Evolutionary conservation across 2,888 invertebrate species (phyloP), one percentile per base, ranked within the genome.

Genomic region (Spisula subtruncata): DNA sequence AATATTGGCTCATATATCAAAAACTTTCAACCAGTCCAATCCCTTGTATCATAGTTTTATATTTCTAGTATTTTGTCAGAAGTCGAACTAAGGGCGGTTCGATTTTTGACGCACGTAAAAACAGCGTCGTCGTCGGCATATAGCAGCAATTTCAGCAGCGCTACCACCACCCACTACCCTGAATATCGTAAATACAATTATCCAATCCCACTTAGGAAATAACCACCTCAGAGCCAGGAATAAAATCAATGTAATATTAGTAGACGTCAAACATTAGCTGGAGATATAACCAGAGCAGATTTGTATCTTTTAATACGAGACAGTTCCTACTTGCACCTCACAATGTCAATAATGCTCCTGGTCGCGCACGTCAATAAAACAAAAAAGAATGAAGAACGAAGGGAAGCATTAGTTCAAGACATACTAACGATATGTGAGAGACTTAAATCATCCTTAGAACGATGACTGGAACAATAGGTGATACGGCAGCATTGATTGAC

Each of bases 401-500:
- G n/a, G 75, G 35, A 35, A 75, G 29, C 75, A 75, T 35, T 75
- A 75, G 32, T 35, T 35, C n/a, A 32, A 75, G 35, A 75, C 75
- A 32, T 75, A 75, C 35, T 75, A 75, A 75, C 75, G 32, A 32
- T 35, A 75, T 35, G 75, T 12, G 32, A 32, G 35, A 14, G 12
- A 35, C 75, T 75, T 75, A 75, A 75, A 75, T 75, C 75, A 75
- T 75, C 35, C 12, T 18, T 0, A 0, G 35, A 35, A 75, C 75
- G 75, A 16, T 35, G 75, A 14, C 18, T 32, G 75, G 75, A 75
- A 75, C 75, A 75, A 75, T 75, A 75, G 75, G 35, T 32, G 18
- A 29, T 16, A 75, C 32, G 25, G 32, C 25, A 75, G 29, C 75
- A 35, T 75, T 35, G 75, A 81, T 81, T 81, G 56, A 56, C 60